Base-by-base conservation (phyloP, 2,797 vertebrate genomes). In the Heteromormyrus szaboi region DNA sequence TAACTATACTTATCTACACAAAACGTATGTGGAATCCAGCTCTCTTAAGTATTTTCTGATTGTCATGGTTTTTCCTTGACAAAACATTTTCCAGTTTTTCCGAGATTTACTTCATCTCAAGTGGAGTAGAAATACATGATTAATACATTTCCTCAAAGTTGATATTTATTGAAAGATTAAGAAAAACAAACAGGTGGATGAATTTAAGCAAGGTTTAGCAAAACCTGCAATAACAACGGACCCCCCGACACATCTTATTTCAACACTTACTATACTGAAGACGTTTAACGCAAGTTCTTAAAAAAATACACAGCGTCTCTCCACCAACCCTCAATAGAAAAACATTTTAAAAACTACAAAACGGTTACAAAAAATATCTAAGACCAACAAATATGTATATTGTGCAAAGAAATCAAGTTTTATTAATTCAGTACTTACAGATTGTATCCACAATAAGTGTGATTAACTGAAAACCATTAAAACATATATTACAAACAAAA, bases 271-370 rank as follows among this genome's bases (percentile, higher is more conserved):
- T 91, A 92, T 90, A 90, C 88, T 81, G 90, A 90, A 89, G 92
- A 92, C 93, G 94, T 94, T 95, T 92, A 93, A 95, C 91, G 95
- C 93, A 95, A 91, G 94, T 95, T 95, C 95, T 48, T n/a, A 83
- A 48, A 95, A 37, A 37, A 95, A 95, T 94, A 93, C 92, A 95
- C 94, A 94, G 92, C 92, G 90, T 90, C 91, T 90, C 92, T 92
- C 93, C 89, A 89, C 92, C 89, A 90, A 90, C 89, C 91, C 88
- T 65, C 89, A 91, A 95, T 96, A 95, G 29, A 65, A 62, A 62
- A 62, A 51, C 68, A 88, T 54, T 83, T 29, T 3, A 65, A 29
- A 65, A 81, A 19, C 54, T 6, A 9, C 5, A 68, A 72, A 72
- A 50, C 11, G 8, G 65, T 72, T 46, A 17, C 48, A n/a, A 46